These are phyloP conservation scores for Dicyrtomina minuta DNA, from an alignment of 2,888 invertebrate genomes.

Conservation along the genomic window DNA sequence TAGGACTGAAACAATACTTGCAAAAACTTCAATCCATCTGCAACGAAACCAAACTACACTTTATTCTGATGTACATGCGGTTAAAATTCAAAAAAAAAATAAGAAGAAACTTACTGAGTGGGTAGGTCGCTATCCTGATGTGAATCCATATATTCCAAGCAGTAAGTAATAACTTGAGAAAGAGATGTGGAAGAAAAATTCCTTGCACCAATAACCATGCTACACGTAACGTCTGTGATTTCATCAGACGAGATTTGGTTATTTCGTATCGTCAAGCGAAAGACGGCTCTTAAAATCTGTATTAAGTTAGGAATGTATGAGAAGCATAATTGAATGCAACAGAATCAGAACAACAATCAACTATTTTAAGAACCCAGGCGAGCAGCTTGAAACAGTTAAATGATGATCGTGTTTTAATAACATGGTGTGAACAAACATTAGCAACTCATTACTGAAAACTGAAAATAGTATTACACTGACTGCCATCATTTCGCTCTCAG, in stretches of 20 bases:
- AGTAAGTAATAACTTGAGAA: conserved; percentile 22
- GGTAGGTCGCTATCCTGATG: conserved; percentile 22
- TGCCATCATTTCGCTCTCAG: not conserved
- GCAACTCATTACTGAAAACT: too few relatives aligned
- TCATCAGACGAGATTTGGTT: conserved; percentile 24
- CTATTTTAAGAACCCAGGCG: too few relatives aligned
- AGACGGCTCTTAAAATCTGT: conserved; percentile 37
- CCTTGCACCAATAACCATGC: conserved; percentile 35
- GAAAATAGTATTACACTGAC: not conserved
- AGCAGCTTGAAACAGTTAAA: too few relatives aligned
- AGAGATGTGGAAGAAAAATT: conserved; percentile 40
- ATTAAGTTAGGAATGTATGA: too few relatives aligned
- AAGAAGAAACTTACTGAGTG: conserved; percentile 1
- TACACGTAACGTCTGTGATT: conserved; percentile 35
- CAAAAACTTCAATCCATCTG: conserved; percentile 51
- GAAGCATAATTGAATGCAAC: too few relatives aligned
- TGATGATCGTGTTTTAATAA: too few relatives aligned
- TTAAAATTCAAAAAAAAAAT: not conserved
- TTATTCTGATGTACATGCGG: not conserved
- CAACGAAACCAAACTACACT: conserved; percentile 1
- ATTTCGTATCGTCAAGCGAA: conserved; percentile 23
- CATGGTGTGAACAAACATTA: too few relatives aligned
- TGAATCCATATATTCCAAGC: conserved; percentile 39
- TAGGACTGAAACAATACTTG: conserved; percentile 39
- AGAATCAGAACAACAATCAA: too few relatives aligned